Conservation (phyloP, 2,888 invertebrate genomes). For the Mystacides longicornis region DNA sequence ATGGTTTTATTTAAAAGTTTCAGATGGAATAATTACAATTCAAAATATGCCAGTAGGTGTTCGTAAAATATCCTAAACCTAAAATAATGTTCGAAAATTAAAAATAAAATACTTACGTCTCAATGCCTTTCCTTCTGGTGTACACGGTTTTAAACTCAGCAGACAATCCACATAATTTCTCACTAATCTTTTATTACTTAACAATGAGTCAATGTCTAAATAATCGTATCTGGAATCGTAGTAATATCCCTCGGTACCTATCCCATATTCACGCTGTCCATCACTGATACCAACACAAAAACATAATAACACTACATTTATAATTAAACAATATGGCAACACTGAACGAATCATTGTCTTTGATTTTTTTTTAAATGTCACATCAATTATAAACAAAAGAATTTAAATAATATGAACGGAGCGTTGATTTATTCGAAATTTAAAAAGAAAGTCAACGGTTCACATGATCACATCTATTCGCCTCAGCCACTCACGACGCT, state of each 20-base stretch:
- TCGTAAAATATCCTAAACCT: no score
- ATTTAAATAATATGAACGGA: no score
- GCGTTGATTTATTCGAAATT: no score
- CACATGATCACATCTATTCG: no score
- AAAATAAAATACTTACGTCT: slow-evolving; percentile 61
- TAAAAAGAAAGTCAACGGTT: no score
- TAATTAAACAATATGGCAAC: background rate
- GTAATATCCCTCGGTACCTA: background rate
- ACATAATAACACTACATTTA: slow-evolving; percentile 1
- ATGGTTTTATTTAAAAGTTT: no score
- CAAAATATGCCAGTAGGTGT: no score
- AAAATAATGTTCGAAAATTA: no score
- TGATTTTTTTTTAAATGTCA: background rate
- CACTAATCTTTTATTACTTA: slow-evolving; percentile 60
- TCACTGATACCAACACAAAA: slow-evolving; percentile 8
- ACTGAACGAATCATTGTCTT: background rate
- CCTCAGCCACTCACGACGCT: no score
- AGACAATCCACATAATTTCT: slow-evolving; percentile 66
- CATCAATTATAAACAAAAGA: no score
- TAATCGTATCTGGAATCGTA: slow-evolving; percentile 58
- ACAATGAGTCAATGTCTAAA: slow-evolving; percentile 59
- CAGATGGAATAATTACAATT: no score
- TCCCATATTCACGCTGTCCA: slow-evolving; percentile 3
- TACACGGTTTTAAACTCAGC: slow-evolving; percentile 58
- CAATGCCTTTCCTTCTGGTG: slow-evolving; percentile 63